A percentile compares a stretch with the other conserved stretches of the same genome.
Conservation (phyloP, 1,140 invertebrate species). For the Condylostylus longicornis region DNA sequence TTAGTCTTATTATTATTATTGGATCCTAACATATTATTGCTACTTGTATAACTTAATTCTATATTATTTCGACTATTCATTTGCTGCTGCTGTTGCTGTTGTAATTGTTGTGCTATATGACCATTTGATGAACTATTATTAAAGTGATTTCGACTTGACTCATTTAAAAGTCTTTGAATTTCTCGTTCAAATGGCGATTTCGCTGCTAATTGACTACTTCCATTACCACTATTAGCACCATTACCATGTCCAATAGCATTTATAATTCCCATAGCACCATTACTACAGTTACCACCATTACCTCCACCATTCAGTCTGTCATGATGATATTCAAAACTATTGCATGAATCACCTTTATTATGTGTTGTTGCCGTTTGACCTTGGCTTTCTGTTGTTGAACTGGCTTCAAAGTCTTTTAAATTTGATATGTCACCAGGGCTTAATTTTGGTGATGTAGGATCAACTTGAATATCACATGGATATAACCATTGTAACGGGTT, state of each 20-base stretch:
- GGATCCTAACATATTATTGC: conserved; percentile 23
- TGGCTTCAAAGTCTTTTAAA: conserved; percentile 27
- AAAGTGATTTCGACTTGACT: conserved; percentile 14
- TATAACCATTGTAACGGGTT: conserved; percentile 41
- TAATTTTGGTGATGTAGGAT: conserved; percentile 22
- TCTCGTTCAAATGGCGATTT: conserved; percentile 52
- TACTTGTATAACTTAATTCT: conserved; percentile 17
- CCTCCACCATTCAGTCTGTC: conserved; percentile 4
- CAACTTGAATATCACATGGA: conserved; percentile 43
- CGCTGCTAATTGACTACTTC: conserved; percentile 7
- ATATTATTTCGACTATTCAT: conserved; percentile 24
- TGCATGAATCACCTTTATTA: conserved; percentile 43
- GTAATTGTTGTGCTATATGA: conserved; percentile 4
- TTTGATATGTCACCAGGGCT: conserved; percentile 16
- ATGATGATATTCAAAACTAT: conserved; percentile 42
- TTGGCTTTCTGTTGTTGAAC: conserved; percentile 32
- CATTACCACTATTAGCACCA: conserved; percentile 1
- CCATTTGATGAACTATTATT: background rate
- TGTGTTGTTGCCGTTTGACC: conserved; percentile 33
- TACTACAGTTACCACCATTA: conserved; percentile 1
- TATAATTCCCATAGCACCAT: conserved; percentile 20
- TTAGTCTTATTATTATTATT: conserved; percentile 21
- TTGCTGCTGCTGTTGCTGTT: conserved; percentile 21
- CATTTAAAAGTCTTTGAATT: conserved; percentile 55
- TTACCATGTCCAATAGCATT: background rate